Evolutionary conservation across 2,888 invertebrate species (phyloP).

Genomic region (Asteroscopus sphinx): DNA sequence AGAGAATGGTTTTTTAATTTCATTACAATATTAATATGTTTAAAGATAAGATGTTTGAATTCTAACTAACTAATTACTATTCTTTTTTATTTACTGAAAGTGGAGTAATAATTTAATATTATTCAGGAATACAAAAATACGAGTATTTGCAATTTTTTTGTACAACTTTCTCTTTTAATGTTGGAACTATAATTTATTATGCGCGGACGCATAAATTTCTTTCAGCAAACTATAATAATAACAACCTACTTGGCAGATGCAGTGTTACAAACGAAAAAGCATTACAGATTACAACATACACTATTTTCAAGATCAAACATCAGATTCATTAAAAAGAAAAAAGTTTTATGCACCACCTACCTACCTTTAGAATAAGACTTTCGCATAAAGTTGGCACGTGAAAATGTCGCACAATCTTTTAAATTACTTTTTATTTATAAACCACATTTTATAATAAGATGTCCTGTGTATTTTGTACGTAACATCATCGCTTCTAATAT

Average conservation of each 20-base stretch:
- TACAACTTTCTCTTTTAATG: slow-evolving; percentile 23
- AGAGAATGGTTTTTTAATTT: too few species aligned
- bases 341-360: slow-evolving; percentile 15
- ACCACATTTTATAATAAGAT: slow-evolving; percentile 26
- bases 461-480: slow-evolving; percentile 2
- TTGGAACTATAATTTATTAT: slow-evolving; percentile 54
- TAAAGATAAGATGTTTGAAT: too few species aligned
- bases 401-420: slow-evolving; percentile 33
- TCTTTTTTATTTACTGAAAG: too few species aligned
- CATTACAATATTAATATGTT: too few species aligned
- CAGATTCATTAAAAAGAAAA: slow-evolving; percentile 42
- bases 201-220: slow-evolving; percentile 65
- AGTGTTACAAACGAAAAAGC: slow-evolving; percentile 39
- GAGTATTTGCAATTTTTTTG: slow-evolving; percentile 9
- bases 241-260: slow-evolving; percentile 75
- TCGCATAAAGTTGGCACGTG: slow-evolving; percentile 40
- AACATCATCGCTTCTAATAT: slow-evolving; percentile 24
- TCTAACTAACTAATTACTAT: too few species aligned
- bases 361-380: slow-evolving; percentile 20
- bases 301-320: slow-evolving; percentile 64
- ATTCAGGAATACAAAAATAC: background rate
- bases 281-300: slow-evolving; percentile 40
- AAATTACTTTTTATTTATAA: slow-evolving; percentile 39
- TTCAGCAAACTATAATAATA: slow-evolving; percentile 67
- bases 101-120: too few species aligned